A percentile compares a stretch with the other conserved stretches of the same genome.
Conservation (phyloP, 2,888 invertebrate genomes). For the Mythimna loreyi region DNA sequence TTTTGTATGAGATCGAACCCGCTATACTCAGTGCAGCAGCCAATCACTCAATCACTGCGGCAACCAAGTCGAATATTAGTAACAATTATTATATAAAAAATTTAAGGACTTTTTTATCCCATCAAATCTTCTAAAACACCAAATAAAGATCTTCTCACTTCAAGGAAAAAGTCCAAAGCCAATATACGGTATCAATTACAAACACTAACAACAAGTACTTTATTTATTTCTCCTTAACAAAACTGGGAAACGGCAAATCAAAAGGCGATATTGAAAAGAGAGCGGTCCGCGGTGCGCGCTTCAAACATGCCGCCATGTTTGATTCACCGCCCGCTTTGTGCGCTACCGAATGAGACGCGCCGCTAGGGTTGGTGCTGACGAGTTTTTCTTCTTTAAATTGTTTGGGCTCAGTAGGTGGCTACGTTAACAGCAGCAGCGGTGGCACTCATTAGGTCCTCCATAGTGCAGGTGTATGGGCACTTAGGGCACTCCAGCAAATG, state of each 20-base stretch:
- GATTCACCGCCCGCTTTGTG: conserved; percentile 78
- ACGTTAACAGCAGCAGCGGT: too few species aligned
- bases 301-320: conserved; percentile 78
- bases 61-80: too few species aligned
- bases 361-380: conserved; percentile 52
- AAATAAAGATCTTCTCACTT: neutral
- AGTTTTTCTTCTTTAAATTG: too few species aligned
- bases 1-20: too few species aligned
- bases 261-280: conserved; percentile 74
- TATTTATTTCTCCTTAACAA: conserved; percentile 51
- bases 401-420: too few species aligned
- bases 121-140: neutral
- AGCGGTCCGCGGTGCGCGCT: conserved; percentile 63
- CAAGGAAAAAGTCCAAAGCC: conserved; percentile 5
- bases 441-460: too few species aligned
- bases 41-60: too few species aligned
- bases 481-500: too few species aligned
- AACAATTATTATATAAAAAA: too few species aligned
- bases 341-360: conserved; percentile 76
- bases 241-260: conserved; percentile 69
- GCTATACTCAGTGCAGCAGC: too few species aligned
- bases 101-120: too few species aligned
- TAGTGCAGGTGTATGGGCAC: too few species aligned
- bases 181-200: conserved; percentile 51
- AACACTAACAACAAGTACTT: conserved; percentile 46